These are phyloP conservation scores for Ascidia mentula DNA, from an alignment of 23 tunicate genomes.

Conservation along the genomic window DNA sequence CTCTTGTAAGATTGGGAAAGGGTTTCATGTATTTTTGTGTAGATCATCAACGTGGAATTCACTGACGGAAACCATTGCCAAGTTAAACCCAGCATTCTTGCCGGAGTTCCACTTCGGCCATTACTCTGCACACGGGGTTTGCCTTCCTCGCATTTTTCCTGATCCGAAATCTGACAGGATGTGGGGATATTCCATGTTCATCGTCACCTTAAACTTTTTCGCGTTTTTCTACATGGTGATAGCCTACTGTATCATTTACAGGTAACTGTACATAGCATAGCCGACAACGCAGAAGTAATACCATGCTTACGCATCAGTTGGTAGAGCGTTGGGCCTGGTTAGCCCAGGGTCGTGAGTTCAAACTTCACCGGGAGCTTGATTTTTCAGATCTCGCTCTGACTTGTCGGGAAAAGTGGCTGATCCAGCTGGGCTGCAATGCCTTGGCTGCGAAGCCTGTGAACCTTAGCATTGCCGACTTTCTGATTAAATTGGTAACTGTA, in stretches of 20 bases:
- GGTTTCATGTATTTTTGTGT: no score
- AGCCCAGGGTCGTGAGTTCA: no score
- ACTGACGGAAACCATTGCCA: neutral
- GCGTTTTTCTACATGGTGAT: conserved; percentile 52
- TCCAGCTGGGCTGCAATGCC: no score
- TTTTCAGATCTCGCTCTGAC: no score
- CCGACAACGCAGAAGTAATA: no score
- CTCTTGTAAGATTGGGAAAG: neutral
- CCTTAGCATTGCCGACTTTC: no score
- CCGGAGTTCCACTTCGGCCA: conserved; percentile 53
- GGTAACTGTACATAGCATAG: conserved; percentile 12
- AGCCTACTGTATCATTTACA: conserved; percentile 51
- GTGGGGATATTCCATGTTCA: conserved; percentile 67
- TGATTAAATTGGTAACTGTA: neutral
- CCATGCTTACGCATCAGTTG: no score
- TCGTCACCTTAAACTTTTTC: conserved; percentile 48
- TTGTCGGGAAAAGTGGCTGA: no score
- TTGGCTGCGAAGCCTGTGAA: no score
- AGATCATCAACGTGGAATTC: conserved; percentile 18
- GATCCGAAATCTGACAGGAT: conserved; percentile 43
- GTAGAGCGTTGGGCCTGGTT: no score
- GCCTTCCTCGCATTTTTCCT: conserved; percentile 67
- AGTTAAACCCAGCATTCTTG: neutral
- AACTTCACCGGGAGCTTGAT: no score
- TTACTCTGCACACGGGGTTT: conserved; percentile 83